Conservation (phyloP, 2,888 invertebrate genomes). For the Erpobdella octoculata region DNA sequence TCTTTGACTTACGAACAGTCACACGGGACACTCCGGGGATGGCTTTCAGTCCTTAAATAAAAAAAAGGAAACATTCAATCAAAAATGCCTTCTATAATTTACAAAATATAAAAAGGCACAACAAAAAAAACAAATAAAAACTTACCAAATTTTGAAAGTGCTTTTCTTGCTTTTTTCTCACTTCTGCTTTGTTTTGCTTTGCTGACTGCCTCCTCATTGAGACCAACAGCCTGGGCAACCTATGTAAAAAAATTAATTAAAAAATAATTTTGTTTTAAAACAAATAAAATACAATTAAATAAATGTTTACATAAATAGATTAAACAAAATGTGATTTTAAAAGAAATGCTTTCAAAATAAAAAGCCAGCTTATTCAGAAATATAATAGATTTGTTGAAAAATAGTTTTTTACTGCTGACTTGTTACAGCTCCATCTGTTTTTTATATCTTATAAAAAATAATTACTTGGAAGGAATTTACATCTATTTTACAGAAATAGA, state of each 20-base stretch:
- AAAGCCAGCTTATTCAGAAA: too few species aligned
- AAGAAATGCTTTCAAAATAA: too few species aligned
- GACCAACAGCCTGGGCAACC: conserved; percentile 34
- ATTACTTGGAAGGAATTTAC: too few species aligned
- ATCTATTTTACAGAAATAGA: too few species aligned
- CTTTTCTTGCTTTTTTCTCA: conserved; percentile 96
- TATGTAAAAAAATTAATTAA: neutral
- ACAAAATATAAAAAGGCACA: neutral
- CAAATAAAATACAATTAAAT: neutral
- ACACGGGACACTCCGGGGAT: conserved; percentile 89
- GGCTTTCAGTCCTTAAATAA: conserved; percentile 54
- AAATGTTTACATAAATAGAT: too few species aligned
- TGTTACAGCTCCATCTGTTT: too few species aligned
- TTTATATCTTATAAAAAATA: too few species aligned
- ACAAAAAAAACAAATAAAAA: neutral
- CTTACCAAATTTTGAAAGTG: conserved; percentile 72
- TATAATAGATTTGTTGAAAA: too few species aligned
- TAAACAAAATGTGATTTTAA: too few species aligned
- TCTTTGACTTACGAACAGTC: conserved; percentile 96
- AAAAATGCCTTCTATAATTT: neutral
- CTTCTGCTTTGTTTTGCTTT: conserved; percentile 81
- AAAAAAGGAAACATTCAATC: neutral
- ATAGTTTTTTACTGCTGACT: too few species aligned
- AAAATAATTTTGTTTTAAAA: neutral
- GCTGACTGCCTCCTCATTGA: conserved; percentile 53